Percentiles rank a stretch among this genome's conserved stretches.
Conservation (phyloP, 2,113 vertebrate species). For the Aythya baeri region DNA sequence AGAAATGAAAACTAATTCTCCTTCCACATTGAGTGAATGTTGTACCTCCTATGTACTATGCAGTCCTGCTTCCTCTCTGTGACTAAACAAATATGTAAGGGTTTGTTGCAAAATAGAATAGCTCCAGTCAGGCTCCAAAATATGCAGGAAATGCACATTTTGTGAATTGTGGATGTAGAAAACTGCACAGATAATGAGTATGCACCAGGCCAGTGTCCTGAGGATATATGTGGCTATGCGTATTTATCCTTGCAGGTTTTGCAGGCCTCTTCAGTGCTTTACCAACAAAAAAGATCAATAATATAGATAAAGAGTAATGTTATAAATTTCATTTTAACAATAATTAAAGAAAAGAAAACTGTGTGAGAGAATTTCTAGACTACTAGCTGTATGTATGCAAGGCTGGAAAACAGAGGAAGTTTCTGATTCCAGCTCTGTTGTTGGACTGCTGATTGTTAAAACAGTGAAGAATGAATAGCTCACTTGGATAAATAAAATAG, state of each 20-base stretch:
- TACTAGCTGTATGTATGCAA: background rate
- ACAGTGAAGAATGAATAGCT: background rate
- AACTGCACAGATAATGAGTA: background rate
- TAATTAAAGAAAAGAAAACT: background rate
- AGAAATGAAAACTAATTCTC: background rate
- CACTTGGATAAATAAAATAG: background rate
- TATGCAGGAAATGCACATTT: background rate
- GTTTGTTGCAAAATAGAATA: background rate
- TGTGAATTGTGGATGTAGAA: background rate
- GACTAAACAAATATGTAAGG: background rate
- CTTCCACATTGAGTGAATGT: background rate
- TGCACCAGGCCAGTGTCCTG: background rate
- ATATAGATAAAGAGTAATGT: background rate
- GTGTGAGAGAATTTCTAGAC: background rate
- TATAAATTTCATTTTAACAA: background rate
- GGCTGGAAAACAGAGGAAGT: background rate
- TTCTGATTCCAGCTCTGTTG: background rate
- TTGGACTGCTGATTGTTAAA: background rate
- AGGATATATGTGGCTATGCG: background rate
- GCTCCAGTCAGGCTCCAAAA: background rate
- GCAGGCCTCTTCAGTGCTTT: background rate
- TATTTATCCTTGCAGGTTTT: background rate
- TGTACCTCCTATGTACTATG: background rate
- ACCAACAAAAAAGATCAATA: background rate
- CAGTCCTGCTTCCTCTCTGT: background rate